Evolutionary conservation across 2,113 vertebrate genomes (phyloP).

Genomic region (Poeciliopsis turrubarensis): DNA sequence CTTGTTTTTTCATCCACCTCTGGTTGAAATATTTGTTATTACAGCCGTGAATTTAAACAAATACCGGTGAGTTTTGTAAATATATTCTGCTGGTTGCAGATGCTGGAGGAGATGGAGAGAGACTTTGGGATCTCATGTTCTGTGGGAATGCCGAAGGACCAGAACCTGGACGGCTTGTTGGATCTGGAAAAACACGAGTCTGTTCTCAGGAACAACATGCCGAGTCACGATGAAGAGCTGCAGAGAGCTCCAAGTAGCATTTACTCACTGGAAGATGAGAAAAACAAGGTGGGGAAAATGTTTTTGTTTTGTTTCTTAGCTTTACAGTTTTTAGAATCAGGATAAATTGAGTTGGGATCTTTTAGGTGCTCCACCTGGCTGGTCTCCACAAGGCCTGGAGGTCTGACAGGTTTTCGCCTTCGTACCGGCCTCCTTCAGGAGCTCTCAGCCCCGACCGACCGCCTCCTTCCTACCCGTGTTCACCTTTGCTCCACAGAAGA

Average conservation of each 20-base stretch:
- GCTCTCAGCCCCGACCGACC: conserved; percentile 70
- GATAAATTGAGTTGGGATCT: neutral
- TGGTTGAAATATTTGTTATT: neutral
- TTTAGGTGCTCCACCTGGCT: conserved; percentile 67
- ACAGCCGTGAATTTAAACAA: neutral
- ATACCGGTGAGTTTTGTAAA: neutral
- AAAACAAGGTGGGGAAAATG: conserved; percentile 70
- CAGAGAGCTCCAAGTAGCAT: conserved; percentile 54
- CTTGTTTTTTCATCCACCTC: no score
- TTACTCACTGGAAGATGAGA: conserved; percentile 74
- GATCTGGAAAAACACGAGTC: conserved; percentile 70
- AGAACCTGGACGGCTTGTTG: conserved; percentile 57
- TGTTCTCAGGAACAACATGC: conserved; percentile 61
- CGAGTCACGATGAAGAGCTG: conserved; percentile 76
- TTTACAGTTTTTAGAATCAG: neutral
- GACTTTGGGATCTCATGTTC: conserved; percentile 72
- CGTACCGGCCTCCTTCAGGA: conserved; percentile 52
- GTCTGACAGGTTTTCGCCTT: conserved; percentile 56
- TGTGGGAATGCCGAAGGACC: conserved; percentile 44
- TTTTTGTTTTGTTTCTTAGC: neutral
- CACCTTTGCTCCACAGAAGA: conserved; percentile 74
- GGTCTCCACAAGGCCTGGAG: conserved; percentile 79
- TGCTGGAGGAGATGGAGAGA: conserved; percentile 82
- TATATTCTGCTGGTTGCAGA: conserved; percentile 58
- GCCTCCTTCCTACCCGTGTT: conserved; percentile 74